Evolutionary conservation across 2,797 vertebrate species (phyloP).

Genomic region (Sphenodon punctatus): DNA sequence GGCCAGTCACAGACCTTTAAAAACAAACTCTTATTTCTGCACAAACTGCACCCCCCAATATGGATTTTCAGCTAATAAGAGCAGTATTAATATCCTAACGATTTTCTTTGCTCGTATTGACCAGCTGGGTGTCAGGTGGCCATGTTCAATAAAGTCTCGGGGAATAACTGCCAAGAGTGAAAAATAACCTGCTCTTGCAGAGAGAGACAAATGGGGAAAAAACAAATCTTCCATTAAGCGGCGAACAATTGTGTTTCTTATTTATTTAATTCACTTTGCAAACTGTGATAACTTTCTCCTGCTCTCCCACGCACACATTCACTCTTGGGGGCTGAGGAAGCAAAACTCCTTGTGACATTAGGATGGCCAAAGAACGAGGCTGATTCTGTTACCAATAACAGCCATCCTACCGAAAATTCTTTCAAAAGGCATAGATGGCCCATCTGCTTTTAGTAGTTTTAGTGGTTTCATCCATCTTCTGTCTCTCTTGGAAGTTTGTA

Average conservation of each 20-base stretch:
- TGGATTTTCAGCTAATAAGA: slow-evolving; percentile 46
- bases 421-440: no score
- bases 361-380: no score
- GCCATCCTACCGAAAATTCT: no score
- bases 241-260: slow-evolving; percentile 32
- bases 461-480: no score
- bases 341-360: no score
- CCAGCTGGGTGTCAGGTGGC: slow-evolving; percentile 28
- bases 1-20: slow-evolving; percentile 33
- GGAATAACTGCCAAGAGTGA: slow-evolving; percentile 47
- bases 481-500: no score
- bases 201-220: slow-evolving; percentile 27
- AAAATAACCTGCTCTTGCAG: slow-evolving; percentile 10
- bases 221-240: slow-evolving; percentile 57
- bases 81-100: slow-evolving; percentile 68
- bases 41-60: slow-evolving; percentile 28
- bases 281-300: neutral
- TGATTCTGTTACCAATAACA: no score
- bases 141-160: slow-evolving; percentile 56
- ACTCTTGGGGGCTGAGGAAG: no score
- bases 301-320: no score
- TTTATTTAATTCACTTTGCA: slow-evolving; percentile 38
- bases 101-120: slow-evolving; percentile 34
- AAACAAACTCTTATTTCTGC: slow-evolving; percentile 33
- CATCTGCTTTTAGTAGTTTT: no score